Evolutionary conservation across 1,140 invertebrate genomes (phyloP).

Genomic region (Drosophila nikananu): DNA sequence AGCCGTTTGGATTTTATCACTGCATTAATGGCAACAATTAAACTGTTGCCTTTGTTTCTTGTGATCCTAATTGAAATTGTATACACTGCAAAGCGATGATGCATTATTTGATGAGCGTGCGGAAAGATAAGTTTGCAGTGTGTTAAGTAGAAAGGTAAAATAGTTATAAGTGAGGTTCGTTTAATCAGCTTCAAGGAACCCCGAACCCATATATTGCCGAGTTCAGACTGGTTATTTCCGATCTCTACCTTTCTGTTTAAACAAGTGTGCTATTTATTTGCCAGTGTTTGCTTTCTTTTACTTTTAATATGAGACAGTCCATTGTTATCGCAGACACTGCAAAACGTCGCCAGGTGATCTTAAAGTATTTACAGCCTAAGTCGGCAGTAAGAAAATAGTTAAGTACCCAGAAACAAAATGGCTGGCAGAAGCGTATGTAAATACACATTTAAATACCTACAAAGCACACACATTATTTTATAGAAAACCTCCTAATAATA

Average conservation of each 20-base stretch:
- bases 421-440: constrained; percentile 30
- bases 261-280: constrained; percentile 38
- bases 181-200: constrained; percentile 8
- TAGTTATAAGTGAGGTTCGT: neutral
- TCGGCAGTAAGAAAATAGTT: constrained; percentile 26
- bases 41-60: constrained; percentile 19
- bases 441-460: constrained; percentile 2
- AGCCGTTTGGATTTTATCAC: constrained; percentile 54
- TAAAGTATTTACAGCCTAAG: constrained; percentile 40
- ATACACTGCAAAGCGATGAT: constrained; percentile 22
- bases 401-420: constrained; percentile 22
- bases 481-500: neutral
- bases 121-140: constrained; percentile 23
- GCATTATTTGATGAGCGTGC: constrained; percentile 25
- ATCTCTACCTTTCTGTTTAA: constrained; percentile 30
- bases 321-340: constrained; percentile 35
- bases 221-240: constrained; percentile 28
- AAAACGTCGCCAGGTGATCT: constrained; percentile 46
- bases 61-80: constrained; percentile 21
- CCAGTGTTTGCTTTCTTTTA: constrained; percentile 27
- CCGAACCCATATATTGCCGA: constrained; percentile 13
- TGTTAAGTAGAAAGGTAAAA: constrained; percentile 10
- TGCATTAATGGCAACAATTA: constrained; percentile 41
- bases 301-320: constrained; percentile 11
- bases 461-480: neutral